These are phyloP conservation scores for Micromys minutus DNA, from an alignment of 2,113 vertebrate species.

Conservation along the genomic window DNA sequence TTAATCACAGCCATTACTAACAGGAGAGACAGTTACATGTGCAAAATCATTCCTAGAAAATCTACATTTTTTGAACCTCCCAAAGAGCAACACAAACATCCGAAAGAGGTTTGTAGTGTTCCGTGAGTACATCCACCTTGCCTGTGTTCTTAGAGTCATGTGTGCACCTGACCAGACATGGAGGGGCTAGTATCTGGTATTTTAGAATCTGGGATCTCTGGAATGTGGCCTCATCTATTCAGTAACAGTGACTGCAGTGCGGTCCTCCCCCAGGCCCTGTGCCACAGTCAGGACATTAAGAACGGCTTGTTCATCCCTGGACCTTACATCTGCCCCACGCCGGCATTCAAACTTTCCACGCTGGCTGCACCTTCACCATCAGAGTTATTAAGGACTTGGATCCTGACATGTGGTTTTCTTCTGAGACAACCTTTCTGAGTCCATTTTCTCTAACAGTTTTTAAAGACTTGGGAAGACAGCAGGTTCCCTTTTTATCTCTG, in stretches of 20 bases:
- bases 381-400: neutral
- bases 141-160: neutral
- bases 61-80: neutral
- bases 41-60: neutral
- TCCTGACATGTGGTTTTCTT: neutral
- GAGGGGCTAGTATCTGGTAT: fast-evolving
- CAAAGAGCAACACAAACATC: neutral
- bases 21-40: neutral
- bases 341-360: neutral
- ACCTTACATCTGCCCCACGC: no score
- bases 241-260: fast-evolving
- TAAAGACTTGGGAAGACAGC: neutral
- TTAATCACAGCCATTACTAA: neutral
- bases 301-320: neutral
- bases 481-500: neutral
- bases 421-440: neutral
- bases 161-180: neutral
- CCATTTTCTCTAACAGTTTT: neutral
- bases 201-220: neutral
- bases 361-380: neutral
- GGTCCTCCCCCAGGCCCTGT: fast-evolving
- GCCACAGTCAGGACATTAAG: neutral
- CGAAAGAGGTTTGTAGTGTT: neutral
- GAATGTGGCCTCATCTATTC: neutral
- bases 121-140: neutral